Percentiles rank a stretch among this genome's conserved stretches.
These are phyloP conservation scores for Trissolcus brochymenae DNA, from an alignment of 2,888 invertebrate genomes.

Conservation along the genomic window DNA sequence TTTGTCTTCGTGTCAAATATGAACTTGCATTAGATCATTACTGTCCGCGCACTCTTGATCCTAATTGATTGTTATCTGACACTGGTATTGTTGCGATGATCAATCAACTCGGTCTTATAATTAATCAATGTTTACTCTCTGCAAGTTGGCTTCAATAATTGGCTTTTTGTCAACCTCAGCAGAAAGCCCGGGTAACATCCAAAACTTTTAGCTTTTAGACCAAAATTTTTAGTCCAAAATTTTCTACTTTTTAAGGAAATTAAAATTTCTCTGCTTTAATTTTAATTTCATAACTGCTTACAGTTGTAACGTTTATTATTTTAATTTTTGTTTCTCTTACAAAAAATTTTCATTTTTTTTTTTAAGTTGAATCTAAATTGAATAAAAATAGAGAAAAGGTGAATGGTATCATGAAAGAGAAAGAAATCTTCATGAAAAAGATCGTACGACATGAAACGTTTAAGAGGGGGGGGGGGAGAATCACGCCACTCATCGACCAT, in stretches of 20 bases:
- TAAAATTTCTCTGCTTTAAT: too few species aligned
- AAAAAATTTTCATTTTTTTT: not conserved
- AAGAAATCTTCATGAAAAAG: slow-evolving; percentile 12
- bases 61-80: not conserved
- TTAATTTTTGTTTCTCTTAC: too few species aligned
- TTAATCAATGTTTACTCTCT: slow-evolving; percentile 15
- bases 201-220: too few species aligned
- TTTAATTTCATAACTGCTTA: too few species aligned
- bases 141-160: slow-evolving; percentile 20
- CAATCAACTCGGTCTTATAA: slow-evolving; percentile 7
- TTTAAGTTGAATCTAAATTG: not conserved
- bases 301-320: too few species aligned
- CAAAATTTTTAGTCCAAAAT: too few species aligned
- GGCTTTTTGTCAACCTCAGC: slow-evolving; percentile 1
- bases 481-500: slow-evolving; percentile 31
- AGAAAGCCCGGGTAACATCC: not conserved
- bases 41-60: too few species aligned
- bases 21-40: too few species aligned
- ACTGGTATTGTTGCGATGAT: not conserved
- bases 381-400: not conserved
- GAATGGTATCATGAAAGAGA: slow-evolving; percentile 11
- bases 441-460: slow-evolving; percentile 19
- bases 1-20: too few species aligned
- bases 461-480: slow-evolving; percentile 13
- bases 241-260: too few species aligned